phyloP scores from a whole-genome alignment of 2,888 invertebrate genomes.

The Netelia fuscicornis region DNA sequence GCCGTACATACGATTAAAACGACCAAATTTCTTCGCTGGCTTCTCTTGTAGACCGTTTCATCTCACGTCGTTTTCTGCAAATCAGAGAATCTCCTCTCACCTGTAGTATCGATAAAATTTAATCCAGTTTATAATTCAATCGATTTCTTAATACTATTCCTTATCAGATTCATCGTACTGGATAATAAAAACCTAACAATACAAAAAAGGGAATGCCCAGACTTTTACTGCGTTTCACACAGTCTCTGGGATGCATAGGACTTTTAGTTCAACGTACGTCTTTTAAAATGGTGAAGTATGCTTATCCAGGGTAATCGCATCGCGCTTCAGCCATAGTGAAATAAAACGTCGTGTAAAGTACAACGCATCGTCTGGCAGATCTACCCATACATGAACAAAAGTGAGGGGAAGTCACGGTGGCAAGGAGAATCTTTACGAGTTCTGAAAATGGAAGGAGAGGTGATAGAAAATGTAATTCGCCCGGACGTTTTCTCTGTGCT shows the following conservation, averaged over 20 bases:
- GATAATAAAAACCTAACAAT: too few relatives aligned
- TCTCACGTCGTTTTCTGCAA: too few relatives aligned
- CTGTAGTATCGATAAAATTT: too few relatives aligned
- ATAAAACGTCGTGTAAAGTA: constrained; percentile 23
- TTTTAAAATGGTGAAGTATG: too few relatives aligned
- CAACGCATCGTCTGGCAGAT: constrained; percentile 4
- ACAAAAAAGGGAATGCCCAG: neutral
- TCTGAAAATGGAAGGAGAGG: constrained; percentile 57
- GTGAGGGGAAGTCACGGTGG: constrained; percentile 2
- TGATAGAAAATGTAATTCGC: constrained; percentile 72
- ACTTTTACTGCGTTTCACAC: neutral
- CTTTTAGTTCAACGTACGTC: neutral
- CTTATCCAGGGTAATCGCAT: neutral
- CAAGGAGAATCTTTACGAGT: constrained; percentile 53
- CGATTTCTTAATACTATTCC: too few relatives aligned
- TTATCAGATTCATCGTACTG: too few relatives aligned
- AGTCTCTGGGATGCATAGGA: neutral
- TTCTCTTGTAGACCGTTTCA: too few relatives aligned
- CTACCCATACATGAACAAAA: constrained; percentile 11
- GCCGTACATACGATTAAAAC: too few relatives aligned
- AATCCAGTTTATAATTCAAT: too few relatives aligned
- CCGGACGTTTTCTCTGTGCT: constrained; percentile 57
- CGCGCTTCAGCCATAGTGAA: neutral
- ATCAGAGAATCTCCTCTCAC: too few relatives aligned
- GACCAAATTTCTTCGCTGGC: too few relatives aligned